Base-by-base conservation (phyloP, 2,888 invertebrate genomes). In the Dromius quadrimaculatus region DNA sequence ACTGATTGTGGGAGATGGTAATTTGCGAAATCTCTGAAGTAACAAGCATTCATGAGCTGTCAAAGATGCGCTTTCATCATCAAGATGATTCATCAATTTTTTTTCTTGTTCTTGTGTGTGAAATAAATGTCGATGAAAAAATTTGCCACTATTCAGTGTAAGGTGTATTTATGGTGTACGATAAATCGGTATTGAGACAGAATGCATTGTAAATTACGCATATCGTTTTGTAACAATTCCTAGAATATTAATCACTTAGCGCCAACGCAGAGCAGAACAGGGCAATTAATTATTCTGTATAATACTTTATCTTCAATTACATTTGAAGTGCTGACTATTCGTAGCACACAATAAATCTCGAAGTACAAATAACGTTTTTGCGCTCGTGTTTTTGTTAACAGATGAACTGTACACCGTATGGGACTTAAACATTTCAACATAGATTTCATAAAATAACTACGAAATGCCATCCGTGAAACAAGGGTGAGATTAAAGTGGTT, bases 251-350 rank as follows among this genome's bases (percentile, higher is more conserved):
- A 22, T 47, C n/a, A n/a, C 47, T n/a, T n/a, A 47, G n/a, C 8
- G 47, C 20, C 22, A 22, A 47, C 36, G 2, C 23, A 47, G 23
- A 47, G 23, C 11, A 20, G 20, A 47, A 20, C 47, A n/a, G 19
- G 20, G 47, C 47, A 47, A 47, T 47, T 47, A 47, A 47, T 47
- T 47, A 20, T 4, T 4, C 11, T 11, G 19, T 20, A 20, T 47
- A 47, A 47, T 47, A 47, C 47, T 47, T 47, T 47, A 47, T 47
- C 47, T n/a, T 11, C 23, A 45, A 45, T 45, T 22, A 47, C 47
- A 47, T 20, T 20, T 22, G 20, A 47, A 47, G 47, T 23, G 47
- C 47, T 20, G 23, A 47, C 47, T 23, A 47, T 47, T 47, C n/a
- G 9, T 20, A 23, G 4, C 47, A 20, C n/a, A 47, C n/a, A 47